Evolutionary conservation across 2,113 vertebrate species (phyloP), one percentile per base, ranked within the genome.

Genomic region (Brevimyrus niger): DNA sequence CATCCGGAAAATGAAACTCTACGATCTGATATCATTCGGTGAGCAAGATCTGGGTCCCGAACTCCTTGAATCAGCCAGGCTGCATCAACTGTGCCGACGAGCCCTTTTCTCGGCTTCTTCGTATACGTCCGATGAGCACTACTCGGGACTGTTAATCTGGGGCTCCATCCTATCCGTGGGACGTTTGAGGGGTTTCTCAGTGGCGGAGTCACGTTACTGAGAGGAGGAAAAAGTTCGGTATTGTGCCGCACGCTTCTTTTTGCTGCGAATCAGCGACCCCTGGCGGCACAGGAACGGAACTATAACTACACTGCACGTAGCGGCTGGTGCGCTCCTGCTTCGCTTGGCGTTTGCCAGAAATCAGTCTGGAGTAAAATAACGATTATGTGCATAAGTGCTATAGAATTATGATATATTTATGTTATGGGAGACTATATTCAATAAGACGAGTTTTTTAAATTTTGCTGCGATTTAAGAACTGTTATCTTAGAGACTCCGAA

Each of bases 131-230:
- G 23, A 84, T 82, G 35, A 42, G 17, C 35, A 84, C 44, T 84
- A 84, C 92, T 91, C 93, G 90, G 90, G 91, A 92, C 91, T 89
- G 88, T 88, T 47, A 90, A 95, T 92, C 93, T 92, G 92, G 91
- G 94, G 91, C 92, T 95, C 94, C 95, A 95, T 95, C 94, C 94
- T 95, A 92, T 92, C 93, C 89, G 92, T 91, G 82, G 0, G 90
- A 91, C 82, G 90, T 91, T 90, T 89, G 94, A 94, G 21, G 21
- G 6, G 2, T 3, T 91, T 83, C 47, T 87, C 31, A 85, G 92
- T 87, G 80, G 86, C 86, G 93, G 93, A 96, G 95, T 96, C 96
- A 92, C 92, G 92, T 96, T 96, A 96, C 96, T 93, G 84, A 92
- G 92, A 93, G 95, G 90, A 92, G 89, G 51, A 47, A 93, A 94